Base-by-base conservation (phyloP, 30 jellyfish, hydroid and myxozoan genomes). In the Clytia hemisphaerica region DNA sequence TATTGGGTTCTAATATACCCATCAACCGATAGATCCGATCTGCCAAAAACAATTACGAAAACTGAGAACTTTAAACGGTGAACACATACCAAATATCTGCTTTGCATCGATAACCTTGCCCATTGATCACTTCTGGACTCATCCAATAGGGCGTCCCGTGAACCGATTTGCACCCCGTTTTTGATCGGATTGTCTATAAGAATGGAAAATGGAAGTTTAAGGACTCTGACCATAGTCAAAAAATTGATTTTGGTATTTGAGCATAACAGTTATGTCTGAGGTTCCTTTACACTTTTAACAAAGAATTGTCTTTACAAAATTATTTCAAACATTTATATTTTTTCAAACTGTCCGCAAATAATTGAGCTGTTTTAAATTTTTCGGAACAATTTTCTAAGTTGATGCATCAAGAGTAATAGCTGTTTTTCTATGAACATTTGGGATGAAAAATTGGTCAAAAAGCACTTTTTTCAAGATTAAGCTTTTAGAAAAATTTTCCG, bases 101-200 rank as follows among this genome's bases (percentile, higher is more conserved):
- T 63, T 84, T 84, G 25, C 95, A 70, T 6, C 95, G 93, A 71
- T 84, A 84, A 19, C 95, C 95, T 63, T 84, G 93, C 15, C 95
- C 95, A 47, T 84, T 84, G 1, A 84, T 84, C 35, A 84, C 95
- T 72, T 84, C 95, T 7, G 95, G 95, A 60, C 95, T 71, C 95
- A 84, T 84, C 95, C 95, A 84, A 66, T 84, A 84, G 55, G 95
- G 95, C 49, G 95, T 84, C 28, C 95, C 95, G 67, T 84, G 95
- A 33, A 84, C 89, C 30, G 95, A 84, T 47, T 84, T 84, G 65
- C 82, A 70, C 6, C 95, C 95, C 62, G 95, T 84, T 54, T 75
- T 27, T 4, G 92, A 75, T 12, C 95, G 93, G 4, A 84, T 84
- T 3, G 95, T 84, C 95, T 84, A 45, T 31, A 70, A 10, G 0